Percentiles rank a stretch among this genome's conserved stretches.
Conservation (phyloP, 2,888 invertebrate species). For the Pteria penguin region DNA sequence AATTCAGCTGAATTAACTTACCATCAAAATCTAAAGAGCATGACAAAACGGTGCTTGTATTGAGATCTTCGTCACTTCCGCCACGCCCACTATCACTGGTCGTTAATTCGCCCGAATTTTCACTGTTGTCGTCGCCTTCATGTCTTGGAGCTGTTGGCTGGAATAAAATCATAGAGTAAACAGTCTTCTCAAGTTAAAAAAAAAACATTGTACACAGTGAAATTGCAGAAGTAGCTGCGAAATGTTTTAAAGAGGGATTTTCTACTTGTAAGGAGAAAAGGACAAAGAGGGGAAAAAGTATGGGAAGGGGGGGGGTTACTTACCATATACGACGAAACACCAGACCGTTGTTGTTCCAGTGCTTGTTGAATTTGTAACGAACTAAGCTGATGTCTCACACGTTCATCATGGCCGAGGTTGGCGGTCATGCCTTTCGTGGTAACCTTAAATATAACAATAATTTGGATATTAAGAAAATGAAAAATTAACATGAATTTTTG, state of each 20-base stretch:
- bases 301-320: neutral
- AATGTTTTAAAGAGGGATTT: too few relatives aligned
- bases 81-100: slow-evolving; percentile 44
- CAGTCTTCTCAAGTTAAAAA: too few relatives aligned
- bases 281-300: too few relatives aligned
- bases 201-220: neutral
- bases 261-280: too few relatives aligned
- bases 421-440: slow-evolving; percentile 26
- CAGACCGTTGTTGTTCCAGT: neutral
- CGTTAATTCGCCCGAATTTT: slow-evolving; percentile 38
- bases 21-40: slow-evolving; percentile 36
- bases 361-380: slow-evolving; percentile 19
- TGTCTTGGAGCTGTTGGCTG: neutral
- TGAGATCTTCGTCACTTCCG: slow-evolving; percentile 43
- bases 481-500: too few relatives aligned
- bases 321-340: neutral
- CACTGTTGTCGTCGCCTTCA: slow-evolving; percentile 35
- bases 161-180: neutral
- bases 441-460: too few relatives aligned
- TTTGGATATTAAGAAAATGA: too few relatives aligned
- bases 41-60: slow-evolving; percentile 39
- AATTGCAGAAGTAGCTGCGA: neutral
- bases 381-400: slow-evolving; percentile 24
- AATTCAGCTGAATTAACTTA: slow-evolving; percentile 14
- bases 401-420: slow-evolving; percentile 16